Base-by-base conservation (phyloP, 2,113 vertebrate genomes). In the Tachysurus vachellii region DNA sequence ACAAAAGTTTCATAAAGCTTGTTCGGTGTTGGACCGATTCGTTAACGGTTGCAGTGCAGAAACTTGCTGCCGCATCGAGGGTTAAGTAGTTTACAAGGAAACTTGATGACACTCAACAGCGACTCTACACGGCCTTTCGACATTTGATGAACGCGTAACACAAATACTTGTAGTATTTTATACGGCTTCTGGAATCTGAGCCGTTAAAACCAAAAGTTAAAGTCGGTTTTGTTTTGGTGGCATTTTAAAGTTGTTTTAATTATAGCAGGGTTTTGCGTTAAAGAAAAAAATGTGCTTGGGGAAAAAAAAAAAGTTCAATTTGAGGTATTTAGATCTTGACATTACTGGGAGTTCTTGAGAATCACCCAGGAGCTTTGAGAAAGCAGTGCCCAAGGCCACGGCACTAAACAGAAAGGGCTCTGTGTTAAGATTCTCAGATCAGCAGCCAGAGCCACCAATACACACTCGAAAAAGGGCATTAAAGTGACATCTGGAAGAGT, bases 321-420 rank as follows among this genome's bases (percentile, higher is more conserved):
- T 59, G 31, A 61, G 61, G 8, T 42, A 61, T 23, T 61, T 81
- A 42, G 21, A 81, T 61, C 79, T 81, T 81, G 79, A 81, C 79
- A 81, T 81, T 61, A 81, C 56, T 81, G 2, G 0, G 57, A 81
- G 79, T 61, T 81, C 79, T 13, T 81, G 79, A 42, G 79, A 61
- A 81, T 81, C 36, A 81, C 77, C 80, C 83, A 82, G 56, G 17
- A 73, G 79, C 23, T 83, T 14, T 21, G 21, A 70, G 53, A 68
- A 80, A 61, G 64, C 44, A 42, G 26, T 36, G 54, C 73, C 75
- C 68, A 66, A 80, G 82, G 79, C 85, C 71, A 83, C 80, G 17
- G 73, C 28, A 81, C 79, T 28, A 70, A 79, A 90, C 88, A 89
- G 86, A 84, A 84, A 84, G 84, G 75, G 56, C 86, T 86, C 83